Evolutionary conservation across 2,888 invertebrate species (phyloP).

Genomic region (Amblyteles armatorius): DNA sequence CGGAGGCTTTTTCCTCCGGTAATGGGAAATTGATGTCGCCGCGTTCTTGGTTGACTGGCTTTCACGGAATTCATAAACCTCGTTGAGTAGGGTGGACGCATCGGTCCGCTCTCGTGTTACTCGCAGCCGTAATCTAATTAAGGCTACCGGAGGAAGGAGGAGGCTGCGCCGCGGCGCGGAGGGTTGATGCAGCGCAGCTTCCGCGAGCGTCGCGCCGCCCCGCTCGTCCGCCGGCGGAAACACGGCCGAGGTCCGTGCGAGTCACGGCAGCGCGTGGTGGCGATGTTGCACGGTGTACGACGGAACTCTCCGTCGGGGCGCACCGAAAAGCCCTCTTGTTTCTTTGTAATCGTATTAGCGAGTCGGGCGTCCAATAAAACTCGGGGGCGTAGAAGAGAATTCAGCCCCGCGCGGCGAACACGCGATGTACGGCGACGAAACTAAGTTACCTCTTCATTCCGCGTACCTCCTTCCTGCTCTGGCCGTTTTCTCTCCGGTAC

Average conservation of each 20-base stretch:
- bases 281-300: constrained; percentile 15
- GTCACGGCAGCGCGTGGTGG: background rate
- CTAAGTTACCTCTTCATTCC: constrained; percentile 68
- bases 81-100: constrained; percentile 30
- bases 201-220: background rate
- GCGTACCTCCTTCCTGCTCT: constrained; percentile 51
- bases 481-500: constrained; percentile 1
- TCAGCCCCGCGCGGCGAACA: constrained; percentile 51
- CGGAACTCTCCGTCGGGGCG: constrained; percentile 46
- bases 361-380: constrained; percentile 63
- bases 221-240: background rate
- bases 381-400: constrained; percentile 60
- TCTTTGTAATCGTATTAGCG: constrained; percentile 67
- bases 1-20: constrained; percentile 16
- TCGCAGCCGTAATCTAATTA: constrained; percentile 40
- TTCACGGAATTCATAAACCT: constrained; percentile 32
- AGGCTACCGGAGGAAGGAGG: constrained; percentile 32
- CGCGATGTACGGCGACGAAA: constrained; percentile 62
- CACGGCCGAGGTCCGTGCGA: constrained; percentile 10
- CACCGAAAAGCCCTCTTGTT: constrained; percentile 58
- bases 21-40: constrained; percentile 31
- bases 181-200: constrained; percentile 23
- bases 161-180: constrained; percentile 2
- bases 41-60: constrained; percentile 30
- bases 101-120: constrained; percentile 33